Evolutionary conservation across 2,797 vertebrate species (phyloP).

Genomic region (Myotis daubentonii): DNA sequence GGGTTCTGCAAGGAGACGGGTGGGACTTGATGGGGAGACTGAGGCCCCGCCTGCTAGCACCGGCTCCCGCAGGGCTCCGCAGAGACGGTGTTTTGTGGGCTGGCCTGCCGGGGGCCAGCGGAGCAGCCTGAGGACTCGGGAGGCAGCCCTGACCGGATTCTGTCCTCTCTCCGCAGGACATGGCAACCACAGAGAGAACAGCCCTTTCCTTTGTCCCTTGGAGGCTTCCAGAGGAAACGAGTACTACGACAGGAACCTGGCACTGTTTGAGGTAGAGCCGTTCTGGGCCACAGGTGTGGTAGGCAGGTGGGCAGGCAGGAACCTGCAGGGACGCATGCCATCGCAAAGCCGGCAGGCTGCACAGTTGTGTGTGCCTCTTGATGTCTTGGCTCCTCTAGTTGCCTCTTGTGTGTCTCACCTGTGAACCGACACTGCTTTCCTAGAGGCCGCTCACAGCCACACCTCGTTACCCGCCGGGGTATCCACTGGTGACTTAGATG

Average conservation of each 20-base stretch:
- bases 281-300: constrained; percentile 36
- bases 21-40: constrained; percentile 7
- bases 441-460: not conserved
- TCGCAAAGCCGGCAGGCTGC: not conserved
- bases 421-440: not conserved
- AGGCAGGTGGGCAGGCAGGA: not conserved
- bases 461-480: not conserved
- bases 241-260: constrained; percentile 96
- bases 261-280: constrained; percentile 93
- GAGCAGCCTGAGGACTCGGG: not conserved
- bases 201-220: constrained; percentile 92
- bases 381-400: not conserved
- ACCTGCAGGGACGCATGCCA: not conserved
- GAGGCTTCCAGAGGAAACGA: constrained; percentile 92
- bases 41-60: not conserved
- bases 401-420: not conserved
- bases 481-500: not conserved
- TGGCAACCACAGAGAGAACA: constrained; percentile 95
- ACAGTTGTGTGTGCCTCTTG: not conserved
- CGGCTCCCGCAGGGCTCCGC: not conserved
- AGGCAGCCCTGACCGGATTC: constrained; percentile 1
- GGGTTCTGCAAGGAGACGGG: not conserved
- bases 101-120: not conserved
- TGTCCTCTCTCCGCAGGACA: constrained; percentile 87
- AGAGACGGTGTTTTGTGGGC: not conserved